Evolutionary conservation across 2,113 vertebrate species (phyloP), one percentile per base, ranked within the genome.

Genomic region (Phainopepla nitens): DNA sequence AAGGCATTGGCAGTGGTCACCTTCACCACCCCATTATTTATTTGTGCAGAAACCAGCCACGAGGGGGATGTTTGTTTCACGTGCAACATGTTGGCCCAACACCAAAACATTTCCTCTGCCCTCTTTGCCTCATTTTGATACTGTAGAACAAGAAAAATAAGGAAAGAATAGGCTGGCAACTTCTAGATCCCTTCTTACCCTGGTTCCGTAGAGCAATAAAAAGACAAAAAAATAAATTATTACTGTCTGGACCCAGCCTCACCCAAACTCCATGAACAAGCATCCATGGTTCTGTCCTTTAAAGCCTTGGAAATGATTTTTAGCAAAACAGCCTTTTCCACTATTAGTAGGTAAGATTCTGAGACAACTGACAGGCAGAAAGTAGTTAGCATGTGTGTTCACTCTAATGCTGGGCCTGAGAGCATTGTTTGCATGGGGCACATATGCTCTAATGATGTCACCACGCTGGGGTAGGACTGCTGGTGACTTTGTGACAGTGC

Each of bases 391-490:
- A 61, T 66, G 89, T 66, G 60, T 24, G 24, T 90, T 90, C 3
- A 17, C 81, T 96, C 84, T 84, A 73, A 45, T 81, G 65, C 25
- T 82, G 84, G 89, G 86, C 69, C 53, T 11, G 45, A 81, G 45
- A 75, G 24, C 61, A 61, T 68, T 93, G 77, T 89, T 86, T 92
- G 91, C 86, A 90, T 64, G 82, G 73, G 69, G 47, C 66, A 79
- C 91, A 87, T 87, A 92, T 88, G 69, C 81, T 89, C 24, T 87
- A 79, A 91, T 84, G 88, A 88, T 93, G 78, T 94, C 94, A 91
- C 65, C 82, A 76, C 0, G 2, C 81, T 69, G 68, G 68, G 87
- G 47, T 4, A 61, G 83, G 42, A 88, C 61, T 1, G 3, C 53
- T 95, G 68, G 60, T 85, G 85, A 60, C 62, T 89, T 93, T 96